phyloP scores from a whole-genome alignment of 2,888 invertebrate species.

The Bombylius discolor region DNA sequence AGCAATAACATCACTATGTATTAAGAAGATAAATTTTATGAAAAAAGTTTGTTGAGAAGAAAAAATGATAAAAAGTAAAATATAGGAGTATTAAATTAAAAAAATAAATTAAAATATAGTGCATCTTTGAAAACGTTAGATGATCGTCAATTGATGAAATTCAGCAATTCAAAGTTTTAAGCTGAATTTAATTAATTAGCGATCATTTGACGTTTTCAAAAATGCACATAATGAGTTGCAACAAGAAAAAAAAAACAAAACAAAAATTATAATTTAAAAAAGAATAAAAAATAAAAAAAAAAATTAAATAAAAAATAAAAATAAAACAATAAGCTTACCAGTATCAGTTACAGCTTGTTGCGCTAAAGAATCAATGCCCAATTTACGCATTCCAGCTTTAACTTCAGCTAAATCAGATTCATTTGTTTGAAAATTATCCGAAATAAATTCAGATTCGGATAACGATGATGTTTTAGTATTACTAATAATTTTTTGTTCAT shows the following conservation, averaged over 20 bases:
- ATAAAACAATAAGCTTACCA: conserved; percentile 31
- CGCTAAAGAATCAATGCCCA: conserved; percentile 47
- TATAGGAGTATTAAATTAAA: no score
- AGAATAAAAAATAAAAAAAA: conserved; percentile 16
- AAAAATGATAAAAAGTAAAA: no score
- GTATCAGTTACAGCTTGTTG: conserved; percentile 40
- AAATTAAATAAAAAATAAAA: conserved; percentile 12
- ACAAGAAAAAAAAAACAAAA: background rate
- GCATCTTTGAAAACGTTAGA: no score
- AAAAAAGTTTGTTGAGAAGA: no score
- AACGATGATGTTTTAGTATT: conserved; percentile 13
- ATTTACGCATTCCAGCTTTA: conserved; percentile 59
- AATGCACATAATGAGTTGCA: background rate
- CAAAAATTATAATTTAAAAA: conserved; percentile 5
- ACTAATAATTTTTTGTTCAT: background rate
- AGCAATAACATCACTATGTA: no score
- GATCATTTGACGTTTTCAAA: no score
- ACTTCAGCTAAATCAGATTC: conserved; percentile 57
- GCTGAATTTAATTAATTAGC: no score
- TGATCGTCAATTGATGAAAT: no score
- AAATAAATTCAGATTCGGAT: conserved; percentile 57
- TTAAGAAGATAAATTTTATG: no score
- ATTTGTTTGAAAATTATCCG: conserved; percentile 57
- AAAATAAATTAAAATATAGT: no score
- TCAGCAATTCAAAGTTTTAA: no score